Percentiles rank a stretch among this genome's conserved stretches.
phyloP scores from a whole-genome alignment of 2,797 vertebrate genomes.

The Anguilla obscura region DNA sequence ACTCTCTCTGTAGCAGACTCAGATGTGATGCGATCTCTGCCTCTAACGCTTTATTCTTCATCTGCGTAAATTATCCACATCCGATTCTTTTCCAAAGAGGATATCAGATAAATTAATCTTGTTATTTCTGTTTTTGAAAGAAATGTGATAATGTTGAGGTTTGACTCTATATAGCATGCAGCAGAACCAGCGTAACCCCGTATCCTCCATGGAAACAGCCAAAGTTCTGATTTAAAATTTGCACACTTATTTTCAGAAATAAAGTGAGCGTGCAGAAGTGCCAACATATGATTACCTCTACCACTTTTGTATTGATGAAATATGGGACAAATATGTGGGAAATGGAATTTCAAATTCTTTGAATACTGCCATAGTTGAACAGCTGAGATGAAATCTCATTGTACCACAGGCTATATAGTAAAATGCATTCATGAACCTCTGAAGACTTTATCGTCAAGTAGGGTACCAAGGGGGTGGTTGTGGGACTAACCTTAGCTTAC shows the following conservation, averaged over 20 bases:
- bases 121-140: not conserved
- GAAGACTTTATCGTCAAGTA: not conserved
- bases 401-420: not conserved
- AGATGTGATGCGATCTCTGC: not conserved
- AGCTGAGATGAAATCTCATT: not conserved
- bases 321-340: not conserved
- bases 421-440: not conserved
- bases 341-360: not conserved
- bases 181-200: not conserved
- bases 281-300: not conserved
- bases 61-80: not conserved
- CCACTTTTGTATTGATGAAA: not conserved
- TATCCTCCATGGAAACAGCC: not conserved
- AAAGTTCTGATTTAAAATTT: not conserved
- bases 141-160: not conserved
- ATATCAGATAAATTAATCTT: conserved; percentile 15
- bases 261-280: not conserved
- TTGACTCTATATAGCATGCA: not conserved
- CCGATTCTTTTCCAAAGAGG: not conserved
- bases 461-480: not conserved
- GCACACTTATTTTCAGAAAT: not conserved
- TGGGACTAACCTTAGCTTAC: no score
- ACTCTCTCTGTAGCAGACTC: not conserved
- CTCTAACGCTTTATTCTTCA: not conserved
- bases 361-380: not conserved